phyloP scores from a whole-genome alignment of 2,113 vertebrate species.

The Cisticola juncidis region DNA sequence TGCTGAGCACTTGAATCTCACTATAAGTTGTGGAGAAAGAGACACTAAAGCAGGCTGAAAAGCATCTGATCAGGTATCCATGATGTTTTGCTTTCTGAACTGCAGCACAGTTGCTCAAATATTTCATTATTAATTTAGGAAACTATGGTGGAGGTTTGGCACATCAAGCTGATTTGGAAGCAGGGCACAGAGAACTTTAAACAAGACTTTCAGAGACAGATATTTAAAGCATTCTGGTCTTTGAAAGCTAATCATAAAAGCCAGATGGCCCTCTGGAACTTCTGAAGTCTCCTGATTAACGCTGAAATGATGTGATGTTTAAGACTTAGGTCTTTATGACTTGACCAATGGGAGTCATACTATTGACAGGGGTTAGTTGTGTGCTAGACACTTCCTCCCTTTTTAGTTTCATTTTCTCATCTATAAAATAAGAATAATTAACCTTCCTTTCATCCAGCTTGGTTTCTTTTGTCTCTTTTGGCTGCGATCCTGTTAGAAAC shows the following conservation, averaged over 20 bases:
- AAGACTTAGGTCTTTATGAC: neutral
- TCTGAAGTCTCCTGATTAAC: neutral
- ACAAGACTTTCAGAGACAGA: neutral
- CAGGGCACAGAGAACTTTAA: neutral
- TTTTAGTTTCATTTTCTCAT: neutral
- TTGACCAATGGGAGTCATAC: neutral
- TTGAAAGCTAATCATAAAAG: neutral
- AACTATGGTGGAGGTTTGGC: neutral
- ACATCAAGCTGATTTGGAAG: neutral
- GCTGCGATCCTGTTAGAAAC: neutral
- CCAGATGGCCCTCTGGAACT: neutral
- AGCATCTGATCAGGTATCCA: neutral
- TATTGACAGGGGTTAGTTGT: neutral
- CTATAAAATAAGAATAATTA: constrained; percentile 29
- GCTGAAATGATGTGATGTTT: neutral
- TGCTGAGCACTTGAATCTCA: neutral
- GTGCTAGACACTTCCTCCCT: neutral
- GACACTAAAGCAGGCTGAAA: neutral
- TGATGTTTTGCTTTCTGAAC: neutral
- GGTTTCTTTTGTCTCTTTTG: constrained; percentile 36
- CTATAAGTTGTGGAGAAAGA: neutral
- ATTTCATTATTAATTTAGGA: neutral
- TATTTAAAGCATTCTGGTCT: neutral
- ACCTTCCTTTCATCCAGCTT: neutral
- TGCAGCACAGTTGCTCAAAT: neutral